phyloP scores from a whole-genome alignment of 1,140 invertebrate species.

The Mactra quadrangularis region DNA sequence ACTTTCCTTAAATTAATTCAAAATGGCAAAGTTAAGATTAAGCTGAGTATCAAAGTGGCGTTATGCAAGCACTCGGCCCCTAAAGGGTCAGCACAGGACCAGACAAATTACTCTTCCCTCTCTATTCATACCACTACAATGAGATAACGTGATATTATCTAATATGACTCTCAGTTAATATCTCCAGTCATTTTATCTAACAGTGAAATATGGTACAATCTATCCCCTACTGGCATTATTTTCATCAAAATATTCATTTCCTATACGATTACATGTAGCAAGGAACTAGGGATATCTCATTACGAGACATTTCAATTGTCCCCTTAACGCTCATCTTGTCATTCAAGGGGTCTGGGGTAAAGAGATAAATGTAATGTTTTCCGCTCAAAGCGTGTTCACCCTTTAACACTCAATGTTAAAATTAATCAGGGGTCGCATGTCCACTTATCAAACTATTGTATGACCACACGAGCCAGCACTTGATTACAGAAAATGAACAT shows the following conservation, averaged over 20 bases:
- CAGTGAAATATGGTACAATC: background rate
- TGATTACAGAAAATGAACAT: constrained; percentile 54
- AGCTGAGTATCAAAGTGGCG: constrained; percentile 10
- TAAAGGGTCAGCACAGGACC: constrained; percentile 43
- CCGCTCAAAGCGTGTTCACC: constrained; percentile 47
- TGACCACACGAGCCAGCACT: constrained; percentile 34
- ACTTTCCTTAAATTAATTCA: constrained; percentile 31
- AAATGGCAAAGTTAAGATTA: constrained; percentile 57
- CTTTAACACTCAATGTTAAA: constrained; percentile 33
- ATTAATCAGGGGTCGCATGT: constrained; percentile 36
- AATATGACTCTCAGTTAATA: constrained; percentile 22
- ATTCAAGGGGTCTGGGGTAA: constrained; percentile 14
- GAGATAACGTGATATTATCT: constrained; percentile 57
- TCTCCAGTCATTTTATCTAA: constrained; percentile 21
- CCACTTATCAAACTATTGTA: constrained; percentile 43
- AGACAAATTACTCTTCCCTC: constrained; percentile 34
- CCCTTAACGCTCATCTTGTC: constrained; percentile 38
- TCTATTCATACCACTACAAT: constrained; percentile 25
- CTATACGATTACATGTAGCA: no score
- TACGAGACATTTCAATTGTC: background rate
- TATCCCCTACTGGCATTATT: no score
- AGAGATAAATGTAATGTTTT: constrained; percentile 59
- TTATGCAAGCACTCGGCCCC: constrained; percentile 16
- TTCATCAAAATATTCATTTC: no score
- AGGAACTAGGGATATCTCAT: no score